Evolutionary conservation across 2,797 vertebrate genomes (phyloP), one percentile per base, ranked within the genome.

Genomic region (Amblyraja radiata): DNA sequence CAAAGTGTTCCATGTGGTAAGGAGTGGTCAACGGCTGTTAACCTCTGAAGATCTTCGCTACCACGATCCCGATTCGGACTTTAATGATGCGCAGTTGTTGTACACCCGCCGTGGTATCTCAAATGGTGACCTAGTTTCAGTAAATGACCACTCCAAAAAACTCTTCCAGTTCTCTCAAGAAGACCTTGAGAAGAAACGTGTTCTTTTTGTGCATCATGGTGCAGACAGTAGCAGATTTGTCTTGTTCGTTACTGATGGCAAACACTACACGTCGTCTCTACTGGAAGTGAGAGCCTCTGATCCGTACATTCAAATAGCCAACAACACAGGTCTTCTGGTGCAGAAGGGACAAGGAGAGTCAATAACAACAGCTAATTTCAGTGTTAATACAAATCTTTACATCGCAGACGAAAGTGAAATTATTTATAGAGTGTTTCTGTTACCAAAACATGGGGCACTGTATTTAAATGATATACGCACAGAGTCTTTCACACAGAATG

Each of bases 181-280:
- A 4, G 98, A 98, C 93, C 94, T 99, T 93, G 95, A 95, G 79
- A 95, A 98, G 93, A 97, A 97, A 10, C 95, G 74, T 1, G 97
- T 99, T 86, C 94, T 99, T 36, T 99, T 98, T 93, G 93, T 96
- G 93, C 98, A 98, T 94, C 95, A 0, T 36, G 98, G 98, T 1
- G 96, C 95, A 32, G 97, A 96, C 95, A 96, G 94, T 10, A 97
- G 97, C 2, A 95, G 96, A 80, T 99, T 99, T 94, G 97, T 99
- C 84, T 96, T 99, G 63, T 98, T 99, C 23, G 97, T 99, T 76
- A 98, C 98, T 0, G 98, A 99, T 93, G 97, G 97, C 16, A 97
- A 98, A 94, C 97, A 98, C 94, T 97, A 97, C 93, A 96, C 97
- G 0, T 98, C 97, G 0, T 97, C 96, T 5, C 96, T 99, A 93